These are phyloP conservation scores for Drosophila jambulina DNA, from an alignment of 1,140 invertebrate species.

Conservation along the genomic window DNA sequence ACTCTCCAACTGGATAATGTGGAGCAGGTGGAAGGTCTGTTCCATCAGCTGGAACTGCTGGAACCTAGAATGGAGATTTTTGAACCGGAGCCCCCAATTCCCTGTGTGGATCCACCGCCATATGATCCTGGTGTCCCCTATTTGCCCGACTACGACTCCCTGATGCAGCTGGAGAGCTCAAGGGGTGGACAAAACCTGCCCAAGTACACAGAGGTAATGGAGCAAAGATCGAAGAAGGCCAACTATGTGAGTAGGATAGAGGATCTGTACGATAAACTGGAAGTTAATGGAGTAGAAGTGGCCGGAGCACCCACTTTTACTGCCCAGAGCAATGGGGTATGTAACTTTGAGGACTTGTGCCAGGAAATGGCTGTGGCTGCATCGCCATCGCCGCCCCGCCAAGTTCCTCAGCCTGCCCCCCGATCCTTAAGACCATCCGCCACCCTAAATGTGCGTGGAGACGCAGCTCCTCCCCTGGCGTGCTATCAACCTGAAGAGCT, in stretches of 20 bases:
- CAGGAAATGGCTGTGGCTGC: slow-evolving; percentile 46
- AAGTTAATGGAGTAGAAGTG: slow-evolving; percentile 15
- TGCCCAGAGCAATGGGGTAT: slow-evolving; percentile 21
- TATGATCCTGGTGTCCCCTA: slow-evolving; percentile 46
- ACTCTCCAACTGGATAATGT: slow-evolving; percentile 31
- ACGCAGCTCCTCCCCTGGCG: slow-evolving; percentile 49
- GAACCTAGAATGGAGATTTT: slow-evolving; percentile 25
- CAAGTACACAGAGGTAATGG: slow-evolving; percentile 61
- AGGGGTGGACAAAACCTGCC: slow-evolving; percentile 45
- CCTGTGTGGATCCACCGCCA: slow-evolving; percentile 43
- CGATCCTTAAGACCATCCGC: slow-evolving; percentile 38
- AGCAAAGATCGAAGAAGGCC: slow-evolving; percentile 20
- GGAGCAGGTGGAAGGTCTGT: slow-evolving; percentile 43
- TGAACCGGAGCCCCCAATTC: slow-evolving; percentile 1
- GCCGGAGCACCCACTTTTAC: background rate
- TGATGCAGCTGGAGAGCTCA: slow-evolving; percentile 59
- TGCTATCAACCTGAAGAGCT: slow-evolving; percentile 66
- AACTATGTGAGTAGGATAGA: slow-evolving; percentile 64
- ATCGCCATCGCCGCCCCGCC: slow-evolving; percentile 17
- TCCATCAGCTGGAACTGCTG: slow-evolving; percentile 52
- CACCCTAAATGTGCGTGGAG: slow-evolving; percentile 59
- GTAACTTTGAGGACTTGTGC: slow-evolving; percentile 62
- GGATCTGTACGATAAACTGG: slow-evolving; percentile 65
- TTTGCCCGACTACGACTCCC: slow-evolving; percentile 69
- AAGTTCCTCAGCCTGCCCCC: slow-evolving; percentile 58